Conservation (phyloP, 2,797 vertebrate genomes). For the Poecilia picta region DNA sequence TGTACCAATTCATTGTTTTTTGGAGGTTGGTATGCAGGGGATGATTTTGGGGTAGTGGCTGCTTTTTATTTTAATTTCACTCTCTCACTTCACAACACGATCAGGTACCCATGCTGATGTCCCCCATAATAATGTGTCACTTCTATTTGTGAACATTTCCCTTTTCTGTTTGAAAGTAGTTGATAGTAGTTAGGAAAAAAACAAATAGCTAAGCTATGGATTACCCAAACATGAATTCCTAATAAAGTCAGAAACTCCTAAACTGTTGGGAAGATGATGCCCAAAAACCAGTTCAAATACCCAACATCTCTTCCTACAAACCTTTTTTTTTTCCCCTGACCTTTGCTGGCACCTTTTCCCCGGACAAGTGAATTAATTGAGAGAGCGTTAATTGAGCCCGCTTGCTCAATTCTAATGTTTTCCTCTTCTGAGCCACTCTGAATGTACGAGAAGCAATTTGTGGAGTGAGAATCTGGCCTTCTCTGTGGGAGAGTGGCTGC, state of each 20-base stretch:
- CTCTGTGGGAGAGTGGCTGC: slow-evolving; percentile 37
- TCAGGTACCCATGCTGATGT: neutral
- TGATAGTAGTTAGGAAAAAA: neutral
- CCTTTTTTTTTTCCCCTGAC: slow-evolving; percentile 15
- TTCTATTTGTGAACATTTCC: neutral
- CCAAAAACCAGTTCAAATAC: slow-evolving; percentile 5
- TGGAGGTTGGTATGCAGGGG: too few relatives aligned
- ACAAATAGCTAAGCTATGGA: neutral
- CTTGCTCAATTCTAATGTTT: slow-evolving; percentile 46
- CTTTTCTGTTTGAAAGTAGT: neutral
- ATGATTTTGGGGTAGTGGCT: neutral
- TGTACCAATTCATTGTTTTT: too few relatives aligned
- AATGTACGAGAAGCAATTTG: slow-evolving; percentile 24
- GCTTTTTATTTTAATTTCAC: neutral
- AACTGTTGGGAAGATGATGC: neutral
- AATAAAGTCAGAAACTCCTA: neutral
- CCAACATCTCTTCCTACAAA: slow-evolving; percentile 5
- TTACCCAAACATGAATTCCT: neutral
- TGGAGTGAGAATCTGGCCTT: slow-evolving; percentile 43
- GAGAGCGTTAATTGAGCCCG: slow-evolving; percentile 38
- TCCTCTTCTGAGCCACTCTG: slow-evolving; percentile 42
- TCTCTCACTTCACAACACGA: neutral
- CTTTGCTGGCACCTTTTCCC: slow-evolving; percentile 23
- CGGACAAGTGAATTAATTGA: slow-evolving; percentile 20
- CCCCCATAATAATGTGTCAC: neutral